These are phyloP conservation scores for Stomatorhinus walkeri DNA, from an alignment of 2,797 vertebrate genomes.

Conservation along the genomic window DNA sequence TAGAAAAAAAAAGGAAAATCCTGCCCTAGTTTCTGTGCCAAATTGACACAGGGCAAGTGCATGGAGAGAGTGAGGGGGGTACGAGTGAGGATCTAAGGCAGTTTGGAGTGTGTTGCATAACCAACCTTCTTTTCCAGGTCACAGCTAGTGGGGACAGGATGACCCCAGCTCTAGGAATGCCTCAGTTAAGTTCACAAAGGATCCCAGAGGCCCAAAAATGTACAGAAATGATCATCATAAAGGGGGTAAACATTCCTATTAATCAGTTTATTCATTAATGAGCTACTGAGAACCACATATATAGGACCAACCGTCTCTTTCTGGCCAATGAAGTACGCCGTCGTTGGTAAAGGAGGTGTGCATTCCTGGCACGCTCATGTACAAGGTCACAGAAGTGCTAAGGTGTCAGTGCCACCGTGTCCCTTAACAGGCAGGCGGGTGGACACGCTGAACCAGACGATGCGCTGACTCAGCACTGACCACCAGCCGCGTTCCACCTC, in stretches of 20 bases:
- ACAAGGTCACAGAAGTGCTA: neutral
- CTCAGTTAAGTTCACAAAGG: neutral
- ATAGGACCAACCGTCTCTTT: neutral
- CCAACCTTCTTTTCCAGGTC: conserved; percentile 49
- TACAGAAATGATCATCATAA: neutral
- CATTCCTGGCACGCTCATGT: neutral
- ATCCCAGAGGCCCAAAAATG: neutral
- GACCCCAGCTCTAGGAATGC: neutral
- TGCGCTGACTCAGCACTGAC: neutral
- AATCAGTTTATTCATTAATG: neutral
- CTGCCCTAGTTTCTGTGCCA: conserved; percentile 57
- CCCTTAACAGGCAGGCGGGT: neutral
- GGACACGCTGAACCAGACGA: neutral
- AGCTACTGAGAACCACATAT: neutral
- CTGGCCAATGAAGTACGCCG: neutral
- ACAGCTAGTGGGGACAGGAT: conserved; percentile 30
- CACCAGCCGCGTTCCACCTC: neutral
- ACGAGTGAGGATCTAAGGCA: conserved; percentile 45
- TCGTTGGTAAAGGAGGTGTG: neutral
- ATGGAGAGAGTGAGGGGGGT: conserved; percentile 33
- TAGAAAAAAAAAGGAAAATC: conserved; percentile 54
- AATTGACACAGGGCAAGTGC: conserved; percentile 40
- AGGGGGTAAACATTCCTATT: neutral
- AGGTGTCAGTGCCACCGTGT: neutral
- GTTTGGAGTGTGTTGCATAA: conserved; percentile 58